Evolutionary conservation across 2,888 invertebrate genomes (phyloP).

Genomic region (Rugalucina vietnamica): DNA sequence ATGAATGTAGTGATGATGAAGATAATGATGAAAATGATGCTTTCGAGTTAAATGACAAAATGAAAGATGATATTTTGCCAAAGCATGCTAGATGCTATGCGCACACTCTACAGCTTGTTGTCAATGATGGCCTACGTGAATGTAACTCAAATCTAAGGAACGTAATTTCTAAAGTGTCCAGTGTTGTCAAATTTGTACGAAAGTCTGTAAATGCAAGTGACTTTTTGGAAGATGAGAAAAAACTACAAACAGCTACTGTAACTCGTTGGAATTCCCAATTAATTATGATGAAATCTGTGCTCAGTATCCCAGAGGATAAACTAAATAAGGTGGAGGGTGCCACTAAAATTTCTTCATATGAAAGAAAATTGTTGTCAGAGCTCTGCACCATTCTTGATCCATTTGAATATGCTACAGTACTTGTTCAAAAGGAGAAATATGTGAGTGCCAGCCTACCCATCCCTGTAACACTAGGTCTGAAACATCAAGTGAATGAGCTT

Average conservation of each 20-base stretch:
- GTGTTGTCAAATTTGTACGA: constrained; percentile 23
- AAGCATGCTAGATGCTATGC: constrained; percentile 33
- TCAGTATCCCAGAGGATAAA: constrained; percentile 33
- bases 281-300: constrained; percentile 37
- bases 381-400: constrained; percentile 20
- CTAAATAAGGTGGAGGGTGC: constrained; percentile 11
- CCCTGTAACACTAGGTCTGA: constrained; percentile 33
- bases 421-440: constrained; percentile 33
- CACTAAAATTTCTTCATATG: constrained; percentile 23
- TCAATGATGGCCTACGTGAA: constrained; percentile 39
- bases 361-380: constrained; percentile 39
- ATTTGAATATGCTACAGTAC: constrained; percentile 36
- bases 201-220: constrained; percentile 25
- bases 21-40: neutral
- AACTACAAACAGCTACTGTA: constrained; percentile 31
- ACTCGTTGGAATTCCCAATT: constrained; percentile 38
- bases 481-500: constrained; percentile 34
- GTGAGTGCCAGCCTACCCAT: constrained; percentile 36
- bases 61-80: neutral
- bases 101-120: constrained; percentile 38
- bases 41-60: neutral
- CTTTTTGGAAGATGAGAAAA: constrained; percentile 32
- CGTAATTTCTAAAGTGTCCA: constrained; percentile 24
- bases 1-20: constrained; percentile 10
- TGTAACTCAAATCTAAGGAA: constrained; percentile 13